Evolutionary conservation across 1,140 invertebrate genomes (phyloP), one percentile per base, ranked within the genome.

Genomic region (Papilio glaucus): DNA sequence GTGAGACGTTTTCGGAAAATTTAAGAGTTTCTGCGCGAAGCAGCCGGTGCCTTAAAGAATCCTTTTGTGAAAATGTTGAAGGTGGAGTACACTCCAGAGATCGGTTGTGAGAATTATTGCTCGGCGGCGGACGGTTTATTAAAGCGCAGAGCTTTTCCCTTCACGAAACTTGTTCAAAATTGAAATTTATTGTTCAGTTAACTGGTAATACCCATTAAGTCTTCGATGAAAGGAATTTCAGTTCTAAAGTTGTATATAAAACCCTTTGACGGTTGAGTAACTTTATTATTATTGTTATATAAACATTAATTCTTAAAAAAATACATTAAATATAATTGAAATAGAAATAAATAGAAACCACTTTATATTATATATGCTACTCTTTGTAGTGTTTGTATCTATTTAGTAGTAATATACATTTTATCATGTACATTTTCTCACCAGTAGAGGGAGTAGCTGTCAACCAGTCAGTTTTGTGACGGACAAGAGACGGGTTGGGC

Each of bases 91-190:
- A 63, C 61, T 63, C 61, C 37, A 21, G 61, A 63, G 61, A 63
- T 63, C 61, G 61, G 61, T 38, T 37, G 61, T 39, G 37, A 63
- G 61, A 63, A 39, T 39, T 63, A 63, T 63, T 63, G 15, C 33
- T 63, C 15, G 0, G 29, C n/a, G 29, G 1, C 37, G 37, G 7
- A 37, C 15, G 61, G 29, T 38, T 38, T 63, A 63, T 63, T 37
- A 63, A 63, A 63, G 29, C 15, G 18, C 15, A 18, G 26, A 39
- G 61, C 61, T 63, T 39, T 53, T 26, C 49, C 24, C 49, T 53
- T 18, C 21, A 53, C 49, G 49, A 53, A 53, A 53, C 8, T 53
- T 53, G 49, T 53, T 53, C 21, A 26, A 12, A 53, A 53, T 18
- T 49, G 45, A 10, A 49, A 9, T 49, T 49, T 21, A 53, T 53